These are phyloP conservation scores for Potorous gilbertii DNA, from an alignment of 2,797 vertebrate genomes.

Conservation along the genomic window DNA sequence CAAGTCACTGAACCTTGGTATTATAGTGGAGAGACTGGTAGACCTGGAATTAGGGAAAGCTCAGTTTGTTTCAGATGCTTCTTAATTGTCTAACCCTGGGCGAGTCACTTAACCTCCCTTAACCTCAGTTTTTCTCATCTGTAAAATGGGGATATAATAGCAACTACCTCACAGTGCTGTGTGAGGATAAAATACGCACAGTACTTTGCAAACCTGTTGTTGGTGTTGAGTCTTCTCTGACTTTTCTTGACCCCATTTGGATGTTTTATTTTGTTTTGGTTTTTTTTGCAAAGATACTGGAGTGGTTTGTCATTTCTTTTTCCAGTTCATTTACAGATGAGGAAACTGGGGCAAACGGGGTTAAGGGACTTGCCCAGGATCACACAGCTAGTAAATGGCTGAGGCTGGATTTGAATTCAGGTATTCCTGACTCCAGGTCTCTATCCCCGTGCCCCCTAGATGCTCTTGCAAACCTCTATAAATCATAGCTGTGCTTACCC, in stretches of 20 bases:
- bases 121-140: not conserved
- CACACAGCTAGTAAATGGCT: not conserved
- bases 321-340: not conserved
- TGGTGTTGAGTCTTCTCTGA: not conserved
- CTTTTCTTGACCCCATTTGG: not conserved
- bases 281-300: not conserved
- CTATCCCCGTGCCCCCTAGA: not conserved
- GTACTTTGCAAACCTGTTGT: not conserved
- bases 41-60: not conserved
- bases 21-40: not conserved
- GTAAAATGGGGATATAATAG: not conserved
- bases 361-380: not conserved
- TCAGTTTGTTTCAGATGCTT: not conserved
- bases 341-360: not conserved
- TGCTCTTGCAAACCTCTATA: not conserved
- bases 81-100: not conserved
- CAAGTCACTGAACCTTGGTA: not conserved
- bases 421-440: not conserved
- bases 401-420: not conserved
- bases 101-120: not conserved
- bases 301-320: not conserved
- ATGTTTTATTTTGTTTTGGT: not conserved
- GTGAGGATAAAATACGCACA: not conserved
- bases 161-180: not conserved
- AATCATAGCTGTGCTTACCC: not conserved